Conservation (phyloP, 2,797 vertebrate genomes). For the Tenualosa thibaudeaui region DNA sequence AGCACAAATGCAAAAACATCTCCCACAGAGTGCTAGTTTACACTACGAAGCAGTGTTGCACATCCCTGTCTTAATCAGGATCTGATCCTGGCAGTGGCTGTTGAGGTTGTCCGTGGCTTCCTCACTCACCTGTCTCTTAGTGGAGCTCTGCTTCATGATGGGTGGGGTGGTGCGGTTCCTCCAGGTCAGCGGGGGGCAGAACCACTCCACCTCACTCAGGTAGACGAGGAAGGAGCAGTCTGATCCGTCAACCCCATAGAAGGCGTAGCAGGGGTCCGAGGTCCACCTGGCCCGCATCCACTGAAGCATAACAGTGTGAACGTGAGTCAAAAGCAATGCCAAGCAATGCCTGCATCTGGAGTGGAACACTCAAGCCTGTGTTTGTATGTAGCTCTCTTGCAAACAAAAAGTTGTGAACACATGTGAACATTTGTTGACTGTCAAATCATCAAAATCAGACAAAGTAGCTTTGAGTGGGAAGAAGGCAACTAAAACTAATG, state of each 20-base stretch:
- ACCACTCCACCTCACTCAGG: conserved; percentile 95
- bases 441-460: too few relatives aligned
- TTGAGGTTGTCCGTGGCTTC: too few relatives aligned
- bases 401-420: too few relatives aligned
- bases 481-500: too few relatives aligned
- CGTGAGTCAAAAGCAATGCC: background rate
- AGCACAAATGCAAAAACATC: too few relatives aligned
- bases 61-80: too few relatives aligned
- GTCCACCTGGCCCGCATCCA: conserved; percentile 93
- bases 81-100: too few relatives aligned
- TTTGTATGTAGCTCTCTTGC: too few relatives aligned
- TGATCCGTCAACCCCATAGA: conserved; percentile 91
- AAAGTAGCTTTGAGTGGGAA: too few relatives aligned
- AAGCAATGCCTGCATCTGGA: background rate
- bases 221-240: conserved; percentile 94
- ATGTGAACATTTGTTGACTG: too few relatives aligned
- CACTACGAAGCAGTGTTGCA: too few relatives aligned
- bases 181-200: conserved; percentile 88
- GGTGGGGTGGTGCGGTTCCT: conserved; percentile 78
- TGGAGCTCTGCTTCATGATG: conserved; percentile 60
- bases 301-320: conserved; percentile 53
- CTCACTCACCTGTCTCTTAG: conserved; percentile 77
- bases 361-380: background rate
- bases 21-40: too few relatives aligned
- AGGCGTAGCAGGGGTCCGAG: conserved; percentile 93